Percentiles rank a stretch among this genome's conserved stretches.
These are phyloP conservation scores for Chelonus insularis DNA, from an alignment of 1,140 invertebrate genomes.

Conservation along the genomic window DNA sequence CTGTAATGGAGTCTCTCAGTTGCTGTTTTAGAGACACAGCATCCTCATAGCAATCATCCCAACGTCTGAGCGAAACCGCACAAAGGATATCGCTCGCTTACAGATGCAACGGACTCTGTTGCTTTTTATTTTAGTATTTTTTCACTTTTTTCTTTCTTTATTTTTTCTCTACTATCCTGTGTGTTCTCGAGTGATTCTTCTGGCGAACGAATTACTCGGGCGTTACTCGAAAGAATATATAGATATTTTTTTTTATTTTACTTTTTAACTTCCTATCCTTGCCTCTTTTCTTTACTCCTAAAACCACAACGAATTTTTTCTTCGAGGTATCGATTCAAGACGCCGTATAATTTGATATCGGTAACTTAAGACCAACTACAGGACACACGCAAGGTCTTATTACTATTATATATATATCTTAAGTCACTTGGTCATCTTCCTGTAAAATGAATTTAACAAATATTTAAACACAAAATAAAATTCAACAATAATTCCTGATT, in stretches of 20 bases:
- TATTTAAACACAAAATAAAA: neutral
- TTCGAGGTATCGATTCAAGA: conserved; percentile 54
- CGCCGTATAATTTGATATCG: conserved; percentile 60
- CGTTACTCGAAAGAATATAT: conserved; percentile 26
- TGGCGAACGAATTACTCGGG: conserved; percentile 38
- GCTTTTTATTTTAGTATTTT: conserved; percentile 12
- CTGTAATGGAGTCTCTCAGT: conserved; percentile 23
- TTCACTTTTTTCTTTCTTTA: conserved; percentile 16
- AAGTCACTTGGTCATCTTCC: neutral
- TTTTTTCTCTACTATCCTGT: neutral
- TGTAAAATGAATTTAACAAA: too few species aligned
- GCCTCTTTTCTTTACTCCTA: conserved; percentile 25
- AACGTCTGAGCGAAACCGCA: conserved; percentile 39
- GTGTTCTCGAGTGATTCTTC: conserved; percentile 30
- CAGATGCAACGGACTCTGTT: conserved; percentile 27
- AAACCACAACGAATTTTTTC: conserved; percentile 41
- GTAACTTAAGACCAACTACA: conserved; percentile 51
- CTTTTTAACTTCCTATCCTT: conserved; percentile 6
- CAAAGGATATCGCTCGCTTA: conserved; percentile 41
- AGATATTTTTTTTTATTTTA: conserved; percentile 19
- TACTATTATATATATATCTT: neutral
- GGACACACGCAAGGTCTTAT: conserved; percentile 49
- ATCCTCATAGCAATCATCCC: conserved; percentile 9
- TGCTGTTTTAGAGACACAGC: conserved; percentile 36
- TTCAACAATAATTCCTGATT: neutral